Base-by-base conservation (phyloP, 37 sponge, comb jelly and placozoan species). In the Beroe forskalii region DNA sequence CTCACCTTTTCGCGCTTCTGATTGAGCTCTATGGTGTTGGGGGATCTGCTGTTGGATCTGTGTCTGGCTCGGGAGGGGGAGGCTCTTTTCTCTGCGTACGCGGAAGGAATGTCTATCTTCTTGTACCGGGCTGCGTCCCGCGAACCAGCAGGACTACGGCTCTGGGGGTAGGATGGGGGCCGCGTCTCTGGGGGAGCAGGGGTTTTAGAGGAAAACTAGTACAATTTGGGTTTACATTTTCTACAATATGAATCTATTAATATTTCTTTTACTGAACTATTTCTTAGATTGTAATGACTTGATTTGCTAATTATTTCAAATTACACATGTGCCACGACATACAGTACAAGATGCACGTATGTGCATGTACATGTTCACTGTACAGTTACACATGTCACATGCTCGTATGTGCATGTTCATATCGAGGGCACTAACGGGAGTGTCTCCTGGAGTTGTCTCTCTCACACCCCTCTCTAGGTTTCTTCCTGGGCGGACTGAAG, bases 1-100 rank as follows among this genome's bases (percentile, higher is more conserved):
- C 86, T 6, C 40, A 80, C 86, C 86, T 80, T 80, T 80, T 80
- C 86, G 25, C 86, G 86, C 42, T 80, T 80, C 24, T 80, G 86
- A 25, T 80, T 80, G 27, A 80, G 86, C 22, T 80, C 35, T 0
- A 80, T 44, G 12, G 86, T 80, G 55, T 44, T 80, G 40, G 86
- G 86, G 6, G 86, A 80, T 25, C 86, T 80, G 55, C 86, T 80
- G 40, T 9, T 24, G 2, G 86, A 80, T 23, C 86, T 32, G 28
- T 80, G 40, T 23, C 86, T 43, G 8, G 19, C 22, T 20, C 76
- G 37, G 19, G 12, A 14, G 19, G 76, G 76, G 9, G 86, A 80
- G 24, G 25, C 38, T 4, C 30, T 23, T 27, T 37, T 80, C 25
- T 80, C 86, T 17, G 86, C 86, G 30, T 80, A 80, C 44, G 86